Evolutionary conservation across 1,140 invertebrate species (phyloP).

Genomic region (Caerostris darwini): DNA sequence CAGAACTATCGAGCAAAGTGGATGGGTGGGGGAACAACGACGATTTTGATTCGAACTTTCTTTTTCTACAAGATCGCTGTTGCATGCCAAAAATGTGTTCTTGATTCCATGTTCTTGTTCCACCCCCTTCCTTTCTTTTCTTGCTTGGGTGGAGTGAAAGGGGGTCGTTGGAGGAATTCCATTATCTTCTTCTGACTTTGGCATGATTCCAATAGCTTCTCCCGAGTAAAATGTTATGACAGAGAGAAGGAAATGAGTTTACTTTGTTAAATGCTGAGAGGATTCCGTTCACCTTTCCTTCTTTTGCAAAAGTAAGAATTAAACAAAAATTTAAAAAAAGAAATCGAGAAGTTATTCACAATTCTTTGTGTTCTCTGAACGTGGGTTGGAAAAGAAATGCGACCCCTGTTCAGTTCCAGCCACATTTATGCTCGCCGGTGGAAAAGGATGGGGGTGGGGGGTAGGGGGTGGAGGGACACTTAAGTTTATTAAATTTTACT

Average conservation of each 20-base stretch:
- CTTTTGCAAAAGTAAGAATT: background rate
- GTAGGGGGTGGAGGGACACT: background rate
- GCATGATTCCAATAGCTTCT: background rate
- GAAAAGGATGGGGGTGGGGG: too few relatives aligned
- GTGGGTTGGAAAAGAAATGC: background rate
- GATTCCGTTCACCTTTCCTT: too few relatives aligned
- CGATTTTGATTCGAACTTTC: background rate
- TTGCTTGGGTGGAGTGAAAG: background rate
- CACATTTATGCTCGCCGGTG: background rate
- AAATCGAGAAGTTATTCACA: background rate
- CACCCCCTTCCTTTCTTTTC: too few relatives aligned
- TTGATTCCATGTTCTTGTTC: background rate
- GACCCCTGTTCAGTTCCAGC: background rate
- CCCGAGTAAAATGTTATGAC: slow-evolving; percentile 43
- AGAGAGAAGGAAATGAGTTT: slow-evolving; percentile 49
- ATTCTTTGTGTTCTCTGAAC: slow-evolving; percentile 1
- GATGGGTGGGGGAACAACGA: background rate
- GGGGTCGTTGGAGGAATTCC: background rate
- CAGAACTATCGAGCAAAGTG: too few relatives aligned
- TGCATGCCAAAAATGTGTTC: slow-evolving; percentile 29
- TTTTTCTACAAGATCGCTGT: background rate
- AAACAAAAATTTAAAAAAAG: too few relatives aligned
- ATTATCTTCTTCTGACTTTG: slow-evolving; percentile 42
- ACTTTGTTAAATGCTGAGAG: background rate
- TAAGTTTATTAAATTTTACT: background rate